Conservation (phyloP, 2,113 vertebrate species). For the Limnothrissa miodon region DNA sequence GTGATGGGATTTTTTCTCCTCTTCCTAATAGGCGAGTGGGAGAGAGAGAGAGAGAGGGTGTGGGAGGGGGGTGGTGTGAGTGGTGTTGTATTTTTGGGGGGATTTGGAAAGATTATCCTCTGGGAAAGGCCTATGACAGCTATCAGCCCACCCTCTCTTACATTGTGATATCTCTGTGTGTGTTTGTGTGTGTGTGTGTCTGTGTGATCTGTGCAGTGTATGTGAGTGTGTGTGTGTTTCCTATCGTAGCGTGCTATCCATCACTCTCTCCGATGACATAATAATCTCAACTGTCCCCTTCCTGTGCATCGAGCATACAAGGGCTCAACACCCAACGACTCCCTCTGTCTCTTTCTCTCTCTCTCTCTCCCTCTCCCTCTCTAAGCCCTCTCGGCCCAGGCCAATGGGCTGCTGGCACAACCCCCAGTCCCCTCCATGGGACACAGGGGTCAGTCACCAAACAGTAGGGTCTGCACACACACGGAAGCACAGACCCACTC, state of each 20-base stretch:
- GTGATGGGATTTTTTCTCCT: conserved; percentile 25
- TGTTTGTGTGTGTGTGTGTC: not conserved
- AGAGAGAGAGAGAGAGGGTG: not conserved
- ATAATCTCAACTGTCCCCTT: not conserved
- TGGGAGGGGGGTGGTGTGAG: not conserved
- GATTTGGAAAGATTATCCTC: not conserved
- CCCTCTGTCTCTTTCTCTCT: not conserved
- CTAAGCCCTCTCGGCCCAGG: not conserved
- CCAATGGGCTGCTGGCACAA: not conserved
- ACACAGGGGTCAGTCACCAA: not conserved
- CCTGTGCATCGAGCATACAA: not conserved
- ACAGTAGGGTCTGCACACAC: not conserved
- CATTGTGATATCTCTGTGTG: not conserved
- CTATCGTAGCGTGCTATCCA: not conserved
- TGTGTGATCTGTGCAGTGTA: not conserved
- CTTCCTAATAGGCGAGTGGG: not conserved
- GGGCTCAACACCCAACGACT: not conserved
- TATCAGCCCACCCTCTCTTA: not conserved
- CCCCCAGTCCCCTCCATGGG: not conserved
- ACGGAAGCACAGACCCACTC: not conserved
- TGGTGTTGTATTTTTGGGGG: not conserved
- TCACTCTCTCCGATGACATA: not conserved
- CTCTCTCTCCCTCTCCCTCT: conserved; percentile 12
- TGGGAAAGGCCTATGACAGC: not conserved
- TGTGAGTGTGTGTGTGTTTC: not conserved